Conservation (phyloP, 2,797 vertebrate species). For the Rachycentron canadum region DNA sequence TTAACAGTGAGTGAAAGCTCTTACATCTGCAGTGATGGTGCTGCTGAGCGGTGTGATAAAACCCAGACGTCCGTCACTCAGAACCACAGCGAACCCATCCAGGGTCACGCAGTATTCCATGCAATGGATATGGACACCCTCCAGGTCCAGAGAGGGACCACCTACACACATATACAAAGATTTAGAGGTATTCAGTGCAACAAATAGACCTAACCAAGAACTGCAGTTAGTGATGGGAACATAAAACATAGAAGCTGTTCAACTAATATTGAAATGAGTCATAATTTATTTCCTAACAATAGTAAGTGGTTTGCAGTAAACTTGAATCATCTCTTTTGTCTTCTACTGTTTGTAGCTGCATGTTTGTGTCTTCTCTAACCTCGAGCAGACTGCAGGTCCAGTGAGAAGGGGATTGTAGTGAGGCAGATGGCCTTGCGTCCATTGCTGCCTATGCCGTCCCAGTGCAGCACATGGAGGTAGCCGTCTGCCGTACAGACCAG, state of each 20-base stretch:
- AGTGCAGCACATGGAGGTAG: slow-evolving; percentile 95
- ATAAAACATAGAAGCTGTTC: background rate
- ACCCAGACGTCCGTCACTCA: slow-evolving; percentile 95
- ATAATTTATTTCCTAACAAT: background rate
- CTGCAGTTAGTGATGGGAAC: background rate
- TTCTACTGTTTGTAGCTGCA: background rate
- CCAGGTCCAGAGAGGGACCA: slow-evolving; percentile 94
- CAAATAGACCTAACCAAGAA: background rate
- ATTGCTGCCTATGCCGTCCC: slow-evolving; percentile 93
- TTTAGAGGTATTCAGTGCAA: background rate
- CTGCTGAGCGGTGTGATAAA: slow-evolving; percentile 95
- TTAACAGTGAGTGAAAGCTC: slow-evolving; percentile 14
- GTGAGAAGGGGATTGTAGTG: slow-evolving; percentile 94
- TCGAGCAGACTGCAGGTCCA: slow-evolving; percentile 96
- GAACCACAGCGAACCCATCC: slow-evolving; percentile 96
- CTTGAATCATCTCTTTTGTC: background rate
- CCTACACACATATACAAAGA: slow-evolving; percentile 76
- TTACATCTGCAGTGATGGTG: slow-evolving; percentile 93
- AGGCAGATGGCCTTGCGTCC: slow-evolving; percentile 95
- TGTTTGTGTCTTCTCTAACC: slow-evolving; percentile 80
- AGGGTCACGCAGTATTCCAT: slow-evolving; percentile 97
- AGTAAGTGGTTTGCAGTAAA: background rate
- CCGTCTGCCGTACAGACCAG: slow-evolving; percentile 95
- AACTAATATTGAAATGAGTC: background rate
- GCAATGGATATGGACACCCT: slow-evolving; percentile 89